phyloP scores from a whole-genome alignment of 1,140 invertebrate genomes.

The Aphis craccivora region DNA sequence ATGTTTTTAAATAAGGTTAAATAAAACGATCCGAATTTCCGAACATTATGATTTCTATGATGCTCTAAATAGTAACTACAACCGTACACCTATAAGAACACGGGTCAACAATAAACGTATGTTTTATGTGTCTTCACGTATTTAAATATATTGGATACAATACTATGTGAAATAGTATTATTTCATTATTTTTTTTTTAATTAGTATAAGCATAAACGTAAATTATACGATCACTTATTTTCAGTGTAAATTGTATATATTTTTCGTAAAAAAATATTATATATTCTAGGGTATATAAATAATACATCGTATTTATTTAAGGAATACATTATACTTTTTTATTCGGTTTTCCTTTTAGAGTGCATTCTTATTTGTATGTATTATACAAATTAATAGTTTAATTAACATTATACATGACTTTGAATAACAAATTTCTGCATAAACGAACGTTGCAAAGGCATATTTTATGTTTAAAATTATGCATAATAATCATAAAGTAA shows the following conservation, averaged over 20 bases:
- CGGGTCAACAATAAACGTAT: background rate
- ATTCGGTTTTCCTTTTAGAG: background rate
- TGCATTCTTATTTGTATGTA: background rate
- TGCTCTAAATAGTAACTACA: background rate
- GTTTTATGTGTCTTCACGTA: background rate
- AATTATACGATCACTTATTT: background rate
- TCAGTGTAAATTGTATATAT: background rate
- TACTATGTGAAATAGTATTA: too few species aligned
- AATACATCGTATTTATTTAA: background rate
- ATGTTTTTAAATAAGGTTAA: background rate
- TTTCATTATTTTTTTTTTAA: too few species aligned
- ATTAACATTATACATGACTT: background rate
- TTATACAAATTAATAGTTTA: conserved; percentile 9
- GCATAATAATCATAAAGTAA: background rate
- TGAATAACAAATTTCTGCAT: background rate
- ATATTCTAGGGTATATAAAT: background rate
- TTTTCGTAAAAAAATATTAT: too few species aligned
- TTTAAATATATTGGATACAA: background rate
- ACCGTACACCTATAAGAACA: background rate
- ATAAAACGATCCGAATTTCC: background rate
- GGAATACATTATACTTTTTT: background rate
- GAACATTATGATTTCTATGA: too few species aligned
- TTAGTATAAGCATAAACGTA: background rate
- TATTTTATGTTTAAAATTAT: conserved; percentile 5
- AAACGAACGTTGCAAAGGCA: background rate